phyloP scores from a whole-genome alignment of 2,113 vertebrate genomes.

The Peromyscus californicus region DNA sequence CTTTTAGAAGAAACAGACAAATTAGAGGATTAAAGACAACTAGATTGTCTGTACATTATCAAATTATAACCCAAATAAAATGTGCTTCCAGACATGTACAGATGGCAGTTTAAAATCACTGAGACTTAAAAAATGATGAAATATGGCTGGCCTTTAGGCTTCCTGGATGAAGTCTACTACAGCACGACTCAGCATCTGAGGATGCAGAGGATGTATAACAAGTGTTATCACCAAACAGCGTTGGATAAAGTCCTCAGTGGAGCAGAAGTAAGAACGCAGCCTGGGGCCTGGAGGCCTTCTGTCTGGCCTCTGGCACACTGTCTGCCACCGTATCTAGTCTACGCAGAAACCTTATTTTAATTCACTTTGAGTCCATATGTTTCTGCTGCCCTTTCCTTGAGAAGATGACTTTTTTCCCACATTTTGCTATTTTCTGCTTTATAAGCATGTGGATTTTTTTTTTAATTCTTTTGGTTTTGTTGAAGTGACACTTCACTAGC shows the following conservation, averaged over 20 bases:
- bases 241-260: slow-evolving; percentile 78
- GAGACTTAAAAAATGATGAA: slow-evolving; percentile 80
- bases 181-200: slow-evolving; percentile 81
- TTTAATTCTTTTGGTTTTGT: slow-evolving; percentile 82
- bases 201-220: slow-evolving; percentile 82
- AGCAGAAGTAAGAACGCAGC: slow-evolving; percentile 81
- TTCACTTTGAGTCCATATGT: slow-evolving; percentile 82
- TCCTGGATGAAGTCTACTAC: slow-evolving; percentile 80
- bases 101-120: slow-evolving; percentile 82
- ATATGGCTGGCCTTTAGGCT: slow-evolving; percentile 84
- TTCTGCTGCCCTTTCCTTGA: slow-evolving; percentile 79
- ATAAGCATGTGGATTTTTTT: slow-evolving; percentile 82
- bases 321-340: slow-evolving; percentile 73
- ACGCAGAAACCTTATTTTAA: slow-evolving; percentile 84
- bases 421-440: slow-evolving; percentile 85
- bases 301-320: slow-evolving; percentile 79
- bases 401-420: slow-evolving; percentile 82
- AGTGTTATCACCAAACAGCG: slow-evolving; percentile 83
- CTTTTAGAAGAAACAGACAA: slow-evolving; percentile 39
- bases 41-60: slow-evolving; percentile 78
- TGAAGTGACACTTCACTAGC: slow-evolving; percentile 83
- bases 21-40: slow-evolving; percentile 48
- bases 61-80: slow-evolving; percentile 84
- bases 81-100: slow-evolving; percentile 84
- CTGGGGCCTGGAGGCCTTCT: slow-evolving; percentile 83